Evolutionary conservation across 1,140 invertebrate genomes (phyloP), one percentile per base, ranked within the genome.

Genomic region (Meloidogyne hapla): DNA sequence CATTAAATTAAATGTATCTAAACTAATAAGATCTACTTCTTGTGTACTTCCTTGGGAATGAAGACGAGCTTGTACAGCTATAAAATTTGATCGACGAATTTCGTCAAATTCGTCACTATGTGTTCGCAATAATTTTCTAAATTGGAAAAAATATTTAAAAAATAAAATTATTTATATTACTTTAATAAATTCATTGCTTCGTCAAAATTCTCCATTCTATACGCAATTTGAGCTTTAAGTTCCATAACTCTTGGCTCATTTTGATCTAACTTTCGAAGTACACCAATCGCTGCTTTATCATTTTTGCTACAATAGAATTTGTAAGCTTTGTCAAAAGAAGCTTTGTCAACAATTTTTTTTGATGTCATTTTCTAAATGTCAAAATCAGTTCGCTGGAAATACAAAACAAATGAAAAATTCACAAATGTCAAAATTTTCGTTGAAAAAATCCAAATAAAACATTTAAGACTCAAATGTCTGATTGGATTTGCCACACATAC

Each of bases 31-130:
- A 15, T 73, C 75, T 63, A 72, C 56, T 45, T 70, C 65, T 25
- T 79, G 42, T 15, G 61, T n/a, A 48, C 25, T 45, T 25, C 67
- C 61, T 28, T 74, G 73, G 15, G 79, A 63, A 23, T 82, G 64
- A 15, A 83, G 74, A n/a, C 73, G 73, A 1, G 79, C 81, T 18
- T 61, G 56, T 4, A 77, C 73, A 0, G 81, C 81, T 6, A 83
- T 66, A n/a, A 84, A 63, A 66, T 82, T 82, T 33, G 81, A 83
- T 28, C 74, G 79, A 40, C 81, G 82, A n/a, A 73, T 64, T 15
- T 82, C 81, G 23, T 82, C 82, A 69, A 73, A 83, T 28, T 84
- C 83, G 33, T 82, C 81, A 48, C 45, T 73, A 18, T 83, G 70
- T 8, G 45, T 65, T 9, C 76, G 70, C 18, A 77, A 63, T 12